Evolutionary conservation across 2,888 invertebrate species (phyloP), one percentile per base, ranked within the genome.

Genomic region (Clepsis dumicolana): DNA sequence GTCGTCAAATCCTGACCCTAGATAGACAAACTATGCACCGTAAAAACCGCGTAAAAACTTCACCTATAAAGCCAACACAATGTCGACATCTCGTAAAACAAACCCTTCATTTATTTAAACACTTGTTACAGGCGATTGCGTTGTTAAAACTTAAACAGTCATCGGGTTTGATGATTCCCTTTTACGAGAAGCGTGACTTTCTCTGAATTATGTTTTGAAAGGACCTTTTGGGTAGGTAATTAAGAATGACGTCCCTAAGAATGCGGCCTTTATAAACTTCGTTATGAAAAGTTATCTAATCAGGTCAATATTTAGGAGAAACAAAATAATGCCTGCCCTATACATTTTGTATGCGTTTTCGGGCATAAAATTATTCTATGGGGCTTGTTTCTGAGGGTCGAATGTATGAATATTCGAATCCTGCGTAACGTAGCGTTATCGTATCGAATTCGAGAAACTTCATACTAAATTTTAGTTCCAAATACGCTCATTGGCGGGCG

Each of bases 21-120:
- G 38, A 21, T 41, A 41, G n/a, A 48, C 24, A 44, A 65, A 44
- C 60, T 61, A 61, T 53, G 14, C 24, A 4, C 24, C 8, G 25
- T 65, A 60, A 65, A 65, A 65, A 21, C 24, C 16, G 5, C 16
- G 32, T 65, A 65, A 65, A 41, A 66, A 62, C 54, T 35, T 62
- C 25, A 56, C 35, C 38, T 29, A 32, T 44, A 21, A 44, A 61
- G 10, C 54, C 24, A 14, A 14, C 29, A 54, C 59, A 65, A 52
- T 59, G 61, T 66, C 44, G 53, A 24, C 52, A 44, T 14, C 24
- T 14, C 18, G 10, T 61, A 44, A 60, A 61, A 60, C 24, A 18
- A 8, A 48, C 48, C 66, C 53, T 54, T 52, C 38, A 65, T 59
- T 61, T 61, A 32, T 64, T 57, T 44, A 18, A 61, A 25, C 50